Evolutionary conservation across 2,888 invertebrate species (phyloP).

Genomic region (Drosophila koepferae): DNA sequence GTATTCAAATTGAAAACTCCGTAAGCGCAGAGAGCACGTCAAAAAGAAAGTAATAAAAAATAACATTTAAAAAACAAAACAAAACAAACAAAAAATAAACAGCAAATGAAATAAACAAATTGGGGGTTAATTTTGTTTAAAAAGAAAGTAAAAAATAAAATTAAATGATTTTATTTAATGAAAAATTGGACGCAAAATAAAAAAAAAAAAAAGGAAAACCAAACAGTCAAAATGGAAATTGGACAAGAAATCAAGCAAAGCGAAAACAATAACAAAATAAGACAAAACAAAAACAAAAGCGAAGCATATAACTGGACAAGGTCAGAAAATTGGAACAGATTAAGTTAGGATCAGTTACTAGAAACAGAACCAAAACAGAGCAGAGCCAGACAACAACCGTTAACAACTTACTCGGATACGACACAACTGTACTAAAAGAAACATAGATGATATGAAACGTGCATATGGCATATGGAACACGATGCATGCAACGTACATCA

Average conservation of each 20-base stretch:
- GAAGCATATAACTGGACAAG: slow-evolving; percentile 38
- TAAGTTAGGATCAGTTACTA: slow-evolving; percentile 20
- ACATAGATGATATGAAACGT: slow-evolving; percentile 19
- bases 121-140: slow-evolving; percentile 56
- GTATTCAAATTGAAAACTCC: slow-evolving; percentile 13
- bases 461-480: slow-evolving; percentile 6
- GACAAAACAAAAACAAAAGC: slow-evolving; percentile 5
- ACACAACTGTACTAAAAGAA: slow-evolving; percentile 47
- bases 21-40: slow-evolving; percentile 41
- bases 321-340: slow-evolving; percentile 29
- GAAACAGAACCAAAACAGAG: slow-evolving; percentile 14
- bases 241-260: slow-evolving; percentile 24
- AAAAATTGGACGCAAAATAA: slow-evolving; percentile 20
- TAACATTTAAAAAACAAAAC: background rate
- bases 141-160: background rate
- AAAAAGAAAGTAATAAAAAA: slow-evolving; percentile 22
- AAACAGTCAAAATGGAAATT: slow-evolving; percentile 38
- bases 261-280: slow-evolving; percentile 3
- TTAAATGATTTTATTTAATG: slow-evolving; percentile 29
- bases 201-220: slow-evolving; percentile 55
- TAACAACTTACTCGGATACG: slow-evolving; percentile 48
- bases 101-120: slow-evolving; percentile 17
- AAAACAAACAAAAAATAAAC: background rate
- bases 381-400: slow-evolving; percentile 7
- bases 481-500: slow-evolving; percentile 19